Percentiles rank a stretch among this genome's conserved stretches.
These are phyloP conservation scores for Melanocharis versteri DNA, from an alignment of 2,113 vertebrate species.

Conservation along the genomic window DNA sequence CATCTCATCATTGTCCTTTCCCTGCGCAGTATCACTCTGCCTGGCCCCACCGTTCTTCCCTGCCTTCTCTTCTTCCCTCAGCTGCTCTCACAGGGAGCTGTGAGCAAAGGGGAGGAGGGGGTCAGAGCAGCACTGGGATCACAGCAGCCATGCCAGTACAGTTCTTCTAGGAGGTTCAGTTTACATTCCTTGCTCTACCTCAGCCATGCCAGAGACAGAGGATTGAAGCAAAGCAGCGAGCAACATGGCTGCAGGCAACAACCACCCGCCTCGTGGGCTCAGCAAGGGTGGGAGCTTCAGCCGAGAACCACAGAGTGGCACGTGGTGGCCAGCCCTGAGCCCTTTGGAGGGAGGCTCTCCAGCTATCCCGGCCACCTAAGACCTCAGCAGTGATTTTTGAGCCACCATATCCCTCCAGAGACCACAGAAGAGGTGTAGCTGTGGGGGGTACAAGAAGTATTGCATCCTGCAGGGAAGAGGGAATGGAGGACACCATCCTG, in stretches of 20 bases:
- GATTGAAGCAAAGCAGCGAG: not conserved
- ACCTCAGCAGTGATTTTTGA: not conserved
- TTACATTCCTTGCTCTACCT: not conserved
- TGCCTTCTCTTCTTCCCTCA: not conserved
- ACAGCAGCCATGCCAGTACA: not conserved
- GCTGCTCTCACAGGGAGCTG: not conserved
- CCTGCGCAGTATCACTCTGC: not conserved
- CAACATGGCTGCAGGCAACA: not conserved
- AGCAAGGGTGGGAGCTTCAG: not conserved
- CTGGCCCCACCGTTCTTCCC: not conserved
- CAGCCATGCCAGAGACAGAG: not conserved
- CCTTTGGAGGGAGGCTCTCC: not conserved
- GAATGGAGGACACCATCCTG: not conserved
- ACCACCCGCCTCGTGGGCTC: not conserved
- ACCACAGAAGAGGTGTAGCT: not conserved
- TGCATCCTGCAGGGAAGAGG: not conserved
- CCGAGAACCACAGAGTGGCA: not conserved
- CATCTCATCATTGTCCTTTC: not conserved
- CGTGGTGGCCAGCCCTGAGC: not conserved
- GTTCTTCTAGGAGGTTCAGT: not conserved
- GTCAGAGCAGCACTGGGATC: not conserved
- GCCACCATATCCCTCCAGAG: not conserved
- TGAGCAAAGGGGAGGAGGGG: not conserved
- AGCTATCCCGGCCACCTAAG: not conserved
- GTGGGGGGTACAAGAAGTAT: not conserved